Conservation (phyloP, 1,140 invertebrate species). For the Papilio dardanus region DNA sequence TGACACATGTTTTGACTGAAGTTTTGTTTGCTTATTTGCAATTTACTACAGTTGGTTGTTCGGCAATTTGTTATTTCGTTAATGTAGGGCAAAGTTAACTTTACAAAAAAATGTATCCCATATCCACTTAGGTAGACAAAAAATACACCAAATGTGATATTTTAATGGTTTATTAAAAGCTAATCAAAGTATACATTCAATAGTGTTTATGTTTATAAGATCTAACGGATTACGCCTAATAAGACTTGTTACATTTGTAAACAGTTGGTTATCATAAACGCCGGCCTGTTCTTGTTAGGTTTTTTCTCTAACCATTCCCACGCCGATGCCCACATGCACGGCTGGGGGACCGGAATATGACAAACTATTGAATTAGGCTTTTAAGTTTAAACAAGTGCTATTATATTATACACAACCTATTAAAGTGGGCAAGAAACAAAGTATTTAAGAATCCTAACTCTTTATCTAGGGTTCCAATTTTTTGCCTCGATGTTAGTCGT, state of each 20-base stretch:
- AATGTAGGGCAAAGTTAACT: neutral
- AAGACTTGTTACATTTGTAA: neutral
- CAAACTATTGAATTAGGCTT: neutral
- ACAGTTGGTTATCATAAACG: constrained; percentile 11
- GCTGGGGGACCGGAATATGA: neutral
- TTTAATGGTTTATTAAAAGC: neutral
- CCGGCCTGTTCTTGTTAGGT: neutral
- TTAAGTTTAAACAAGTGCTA: neutral
- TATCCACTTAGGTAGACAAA: neutral
- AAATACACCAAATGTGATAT: neutral
- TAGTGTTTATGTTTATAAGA: neutral
- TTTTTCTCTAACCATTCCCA: constrained; percentile 13
- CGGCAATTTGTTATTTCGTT: neutral
- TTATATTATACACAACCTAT: neutral
- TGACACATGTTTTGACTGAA: constrained; percentile 5
- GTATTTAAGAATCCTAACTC: neutral
- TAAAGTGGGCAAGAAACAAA: neutral
- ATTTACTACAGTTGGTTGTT: neutral
- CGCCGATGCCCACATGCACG: neutral
- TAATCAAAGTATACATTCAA: neutral
- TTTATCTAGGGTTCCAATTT: neutral
- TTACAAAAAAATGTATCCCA: too few species aligned
- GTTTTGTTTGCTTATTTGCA: constrained; percentile 1
- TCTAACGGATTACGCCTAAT: neutral
- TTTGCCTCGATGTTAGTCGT: too few species aligned